A percentile compares a stretch with the other conserved stretches of the same genome.
These are phyloP conservation scores for Fulica atra DNA, from an alignment of 2,113 vertebrate genomes.

Conservation along the genomic window DNA sequence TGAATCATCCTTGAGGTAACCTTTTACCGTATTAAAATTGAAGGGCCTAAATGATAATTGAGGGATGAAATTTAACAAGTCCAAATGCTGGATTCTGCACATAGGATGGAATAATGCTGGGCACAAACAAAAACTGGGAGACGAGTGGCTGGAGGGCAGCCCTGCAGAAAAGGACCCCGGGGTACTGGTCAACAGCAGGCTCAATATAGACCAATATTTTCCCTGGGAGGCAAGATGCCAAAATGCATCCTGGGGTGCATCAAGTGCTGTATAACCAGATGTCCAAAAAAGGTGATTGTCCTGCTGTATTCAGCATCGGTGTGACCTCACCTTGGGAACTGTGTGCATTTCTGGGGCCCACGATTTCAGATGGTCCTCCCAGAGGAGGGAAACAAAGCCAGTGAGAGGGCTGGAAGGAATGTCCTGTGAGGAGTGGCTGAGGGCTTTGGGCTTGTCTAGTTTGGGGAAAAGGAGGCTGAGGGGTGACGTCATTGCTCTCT, in stretches of 20 bases:
- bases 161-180: not conserved
- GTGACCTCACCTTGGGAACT: not conserved
- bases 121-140: not conserved
- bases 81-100: not conserved
- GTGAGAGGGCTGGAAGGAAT: too few relatives aligned
- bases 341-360: not conserved
- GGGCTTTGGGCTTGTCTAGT: not conserved
- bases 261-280: not conserved
- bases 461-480: not conserved
- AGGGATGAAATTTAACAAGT: not conserved
- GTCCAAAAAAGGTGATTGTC: not conserved
- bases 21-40: not conserved
- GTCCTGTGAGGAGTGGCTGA: not conserved
- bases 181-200: too few relatives aligned
- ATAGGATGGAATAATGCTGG: not conserved
- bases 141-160: not conserved
- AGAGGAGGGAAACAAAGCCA: not conserved
- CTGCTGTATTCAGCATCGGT: not conserved
- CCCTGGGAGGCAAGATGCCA: not conserved
- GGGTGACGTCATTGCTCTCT: not conserved
- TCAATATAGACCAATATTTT: not conserved
- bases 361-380: not conserved
- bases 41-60: not conserved
- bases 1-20: not conserved
- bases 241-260: not conserved